Percentiles rank a stretch among this genome's conserved stretches.
Evolutionary conservation across 2,888 invertebrate species (phyloP).

Genomic region (Linnaemya vulpina): DNA sequence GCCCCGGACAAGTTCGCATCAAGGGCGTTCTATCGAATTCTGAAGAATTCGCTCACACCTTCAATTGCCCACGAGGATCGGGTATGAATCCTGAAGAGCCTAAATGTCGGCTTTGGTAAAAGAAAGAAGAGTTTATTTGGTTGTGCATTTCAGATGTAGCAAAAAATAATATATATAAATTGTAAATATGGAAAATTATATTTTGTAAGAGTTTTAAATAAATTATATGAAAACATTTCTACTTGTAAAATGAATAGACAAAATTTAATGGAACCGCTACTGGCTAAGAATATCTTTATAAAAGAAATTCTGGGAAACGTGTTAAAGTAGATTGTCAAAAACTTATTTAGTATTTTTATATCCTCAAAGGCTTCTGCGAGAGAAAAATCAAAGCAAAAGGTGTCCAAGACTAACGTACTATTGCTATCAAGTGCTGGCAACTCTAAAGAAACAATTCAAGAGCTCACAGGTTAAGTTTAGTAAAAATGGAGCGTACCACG

Average conservation of each 20-base stretch:
- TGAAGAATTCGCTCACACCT: conserved; percentile 88
- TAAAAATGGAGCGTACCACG: too few species aligned
- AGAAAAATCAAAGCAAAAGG: too few species aligned
- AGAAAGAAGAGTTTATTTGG: not conserved
- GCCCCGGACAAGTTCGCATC: conserved; percentile 88
- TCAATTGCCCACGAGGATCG: conserved; percentile 84
- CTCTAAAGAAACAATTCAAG: too few species aligned
- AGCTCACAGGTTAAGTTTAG: too few species aligned
- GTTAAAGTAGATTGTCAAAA: too few species aligned
- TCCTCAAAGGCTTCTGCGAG: too few species aligned
- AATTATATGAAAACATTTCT: conserved; percentile 35
- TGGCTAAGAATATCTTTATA: too few species aligned
- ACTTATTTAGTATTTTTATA: too few species aligned
- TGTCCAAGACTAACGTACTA: too few species aligned
- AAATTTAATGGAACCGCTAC: too few species aligned
- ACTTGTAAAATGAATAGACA: conserved; percentile 4
- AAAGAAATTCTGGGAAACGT: too few species aligned
- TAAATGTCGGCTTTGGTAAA: conserved; percentile 85
- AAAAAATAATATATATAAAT: conserved; percentile 22
- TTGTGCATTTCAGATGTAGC: conserved; percentile 37
- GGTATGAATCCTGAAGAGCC: conserved; percentile 84
- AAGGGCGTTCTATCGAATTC: conserved; percentile 89
- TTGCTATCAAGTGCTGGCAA: too few species aligned
- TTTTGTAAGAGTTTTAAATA: conserved; percentile 26
- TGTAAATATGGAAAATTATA: conserved; percentile 37